phyloP scores from a whole-genome alignment of 2,888 invertebrate genomes.

The Phaonia tiefii region DNA sequence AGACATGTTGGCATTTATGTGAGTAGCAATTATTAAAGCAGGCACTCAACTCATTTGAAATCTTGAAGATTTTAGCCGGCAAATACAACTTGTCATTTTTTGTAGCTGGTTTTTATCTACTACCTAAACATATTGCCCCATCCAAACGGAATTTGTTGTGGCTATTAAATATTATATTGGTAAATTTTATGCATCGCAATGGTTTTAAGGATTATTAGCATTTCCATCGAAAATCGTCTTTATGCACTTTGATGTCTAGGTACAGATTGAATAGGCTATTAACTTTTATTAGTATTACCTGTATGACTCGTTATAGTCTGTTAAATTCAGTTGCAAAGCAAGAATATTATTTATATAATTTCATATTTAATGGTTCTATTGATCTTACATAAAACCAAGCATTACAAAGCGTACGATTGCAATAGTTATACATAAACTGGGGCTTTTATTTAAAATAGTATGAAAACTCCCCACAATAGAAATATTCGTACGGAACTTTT shows the following conservation, averaged over 20 bases:
- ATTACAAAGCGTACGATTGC: too few relatives aligned
- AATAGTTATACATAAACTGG: too few relatives aligned
- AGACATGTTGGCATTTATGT: not conserved
- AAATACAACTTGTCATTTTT: not conserved
- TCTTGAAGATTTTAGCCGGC: not conserved
- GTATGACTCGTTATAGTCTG: not conserved
- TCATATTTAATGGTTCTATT: slow-evolving; percentile 7
- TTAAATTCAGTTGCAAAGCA: not conserved
- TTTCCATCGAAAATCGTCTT: not conserved
- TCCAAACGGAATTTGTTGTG: not conserved
- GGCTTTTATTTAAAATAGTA: too few relatives aligned
- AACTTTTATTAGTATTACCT: not conserved
- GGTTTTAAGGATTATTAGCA: not conserved
- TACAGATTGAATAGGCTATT: slow-evolving; percentile 1
- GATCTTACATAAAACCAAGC: not conserved
- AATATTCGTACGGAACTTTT: too few relatives aligned
- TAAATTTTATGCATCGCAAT: not conserved
- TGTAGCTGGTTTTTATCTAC: not conserved
- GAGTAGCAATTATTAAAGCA: not conserved
- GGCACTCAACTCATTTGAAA: not conserved
- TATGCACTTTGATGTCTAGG: too few relatives aligned
- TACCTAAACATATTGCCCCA: not conserved
- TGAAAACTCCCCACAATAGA: too few relatives aligned
- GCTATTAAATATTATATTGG: not conserved
- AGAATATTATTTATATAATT: not conserved